These are phyloP conservation scores for Gymnothorax reevesii DNA, from an alignment of 2,797 vertebrate species.

Conservation along the genomic window DNA sequence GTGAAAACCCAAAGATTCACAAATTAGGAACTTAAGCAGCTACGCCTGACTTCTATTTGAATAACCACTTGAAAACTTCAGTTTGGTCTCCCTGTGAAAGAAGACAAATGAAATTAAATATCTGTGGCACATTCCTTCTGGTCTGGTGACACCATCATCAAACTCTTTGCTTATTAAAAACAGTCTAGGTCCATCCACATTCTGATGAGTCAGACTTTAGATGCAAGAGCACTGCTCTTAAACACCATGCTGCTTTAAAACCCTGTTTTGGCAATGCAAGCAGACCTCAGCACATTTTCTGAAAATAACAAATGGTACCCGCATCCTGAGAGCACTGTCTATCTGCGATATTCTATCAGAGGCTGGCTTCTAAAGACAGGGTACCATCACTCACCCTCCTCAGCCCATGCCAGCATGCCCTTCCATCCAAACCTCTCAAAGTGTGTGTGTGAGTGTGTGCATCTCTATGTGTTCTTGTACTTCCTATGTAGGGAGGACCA, in stretches of 20 bases:
- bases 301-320: conserved; percentile 21
- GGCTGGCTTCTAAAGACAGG: conserved; percentile 37
- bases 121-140: neutral
- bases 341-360: conserved; percentile 39
- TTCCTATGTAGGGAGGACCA: neutral
- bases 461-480: no score
- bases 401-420: neutral
- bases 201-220: conserved; percentile 45
- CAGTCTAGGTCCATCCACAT: neutral
- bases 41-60: neutral
- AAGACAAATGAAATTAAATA: neutral
- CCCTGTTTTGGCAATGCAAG: neutral
- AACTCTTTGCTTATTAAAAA: neutral
- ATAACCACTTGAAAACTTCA: neutral
- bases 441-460: neutral
- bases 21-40: neutral
- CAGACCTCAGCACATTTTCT: conserved; percentile 43
- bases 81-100: neutral
- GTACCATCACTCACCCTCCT: conserved; percentile 47
- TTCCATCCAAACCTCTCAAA: neutral
- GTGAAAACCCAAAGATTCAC: neutral
- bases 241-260: neutral
- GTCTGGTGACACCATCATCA: neutral
- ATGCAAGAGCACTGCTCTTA: conserved; percentile 55
- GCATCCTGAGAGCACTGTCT: conserved; percentile 30